Conservation (phyloP, 2,113 vertebrate genomes). For the Callopanchax toddi region DNA sequence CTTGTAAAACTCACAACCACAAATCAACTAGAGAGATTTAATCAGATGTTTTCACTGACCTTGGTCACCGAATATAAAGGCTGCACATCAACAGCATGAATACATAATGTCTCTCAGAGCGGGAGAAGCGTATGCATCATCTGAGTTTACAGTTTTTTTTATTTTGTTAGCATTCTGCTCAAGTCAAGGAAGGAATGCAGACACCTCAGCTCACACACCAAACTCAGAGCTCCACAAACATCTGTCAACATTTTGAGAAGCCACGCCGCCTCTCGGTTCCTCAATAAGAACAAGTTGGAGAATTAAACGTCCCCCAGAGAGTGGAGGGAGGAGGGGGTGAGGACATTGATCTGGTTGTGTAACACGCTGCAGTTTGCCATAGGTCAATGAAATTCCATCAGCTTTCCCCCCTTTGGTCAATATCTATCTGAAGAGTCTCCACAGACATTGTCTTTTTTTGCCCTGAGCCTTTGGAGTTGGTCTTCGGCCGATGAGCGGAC, state of each 20-base stretch:
- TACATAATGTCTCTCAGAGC: slow-evolving; percentile 35
- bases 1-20: slow-evolving; percentile 32
- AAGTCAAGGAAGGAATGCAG: slow-evolving; percentile 46
- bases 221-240: slow-evolving; percentile 29
- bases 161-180: slow-evolving; percentile 44
- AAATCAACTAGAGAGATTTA: slow-evolving; percentile 45
- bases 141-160: slow-evolving; percentile 36
- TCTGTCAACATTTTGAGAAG: slow-evolving; percentile 49
- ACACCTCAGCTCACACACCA: slow-evolving; percentile 39
- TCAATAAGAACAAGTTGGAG: slow-evolving; percentile 48
- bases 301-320: slow-evolving; percentile 60
- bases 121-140: slow-evolving; percentile 28
- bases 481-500: slow-evolving; percentile 19
- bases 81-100: slow-evolving; percentile 35
- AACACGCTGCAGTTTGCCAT: slow-evolving; percentile 62
- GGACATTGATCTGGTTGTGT: slow-evolving; percentile 73
- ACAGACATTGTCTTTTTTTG: slow-evolving; percentile 45
- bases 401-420: slow-evolving; percentile 66
- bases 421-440: slow-evolving; percentile 57
- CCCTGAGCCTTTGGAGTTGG: slow-evolving; percentile 44
- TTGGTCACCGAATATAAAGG: slow-evolving; percentile 53
- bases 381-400: slow-evolving; percentile 75
- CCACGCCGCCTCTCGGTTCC: slow-evolving; percentile 14
- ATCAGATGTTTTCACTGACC: slow-evolving; percentile 55
- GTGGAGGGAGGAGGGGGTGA: slow-evolving; percentile 33